Evolutionary conservation across 1,140 invertebrate species (phyloP).

Genomic region (Heterodera carotae): DNA sequence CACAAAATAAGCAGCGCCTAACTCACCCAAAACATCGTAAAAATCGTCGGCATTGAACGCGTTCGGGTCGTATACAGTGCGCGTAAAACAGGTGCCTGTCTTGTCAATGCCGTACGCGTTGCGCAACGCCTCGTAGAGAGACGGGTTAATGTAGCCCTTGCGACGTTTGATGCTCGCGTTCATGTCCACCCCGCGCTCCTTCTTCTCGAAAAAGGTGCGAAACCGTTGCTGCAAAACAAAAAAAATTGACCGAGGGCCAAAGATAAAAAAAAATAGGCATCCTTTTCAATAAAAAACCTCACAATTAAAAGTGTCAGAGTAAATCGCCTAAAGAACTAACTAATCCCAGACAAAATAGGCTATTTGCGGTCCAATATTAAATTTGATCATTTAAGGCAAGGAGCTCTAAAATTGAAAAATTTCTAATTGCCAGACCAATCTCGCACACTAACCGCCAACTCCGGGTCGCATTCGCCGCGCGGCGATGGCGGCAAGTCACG

Average conservation of each 20-base stretch:
- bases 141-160: conserved; percentile 29
- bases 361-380: too few species aligned
- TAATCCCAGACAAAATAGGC: too few species aligned
- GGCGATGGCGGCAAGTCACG: neutral
- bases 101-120: conserved; percentile 28
- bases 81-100: conserved; percentile 28
- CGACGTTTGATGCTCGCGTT: conserved; percentile 25
- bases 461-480: conserved; percentile 1
- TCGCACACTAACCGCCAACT: neutral
- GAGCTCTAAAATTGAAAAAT: neutral
- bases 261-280: neutral
- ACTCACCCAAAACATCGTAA: conserved; percentile 25
- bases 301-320: too few species aligned
- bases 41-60: conserved; percentile 23
- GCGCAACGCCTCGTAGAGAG: conserved; percentile 26
- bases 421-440: neutral
- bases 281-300: too few species aligned
- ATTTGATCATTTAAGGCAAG: too few species aligned
- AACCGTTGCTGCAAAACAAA: conserved; percentile 16
- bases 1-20: neutral
- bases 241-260: neutral
- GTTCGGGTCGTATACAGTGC: conserved; percentile 23
- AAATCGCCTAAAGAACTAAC: too few species aligned
- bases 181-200: conserved; percentile 23
- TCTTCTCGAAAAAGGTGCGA: conserved; percentile 13